Evolutionary conservation across 2,113 vertebrate species (phyloP), one percentile per base, ranked within the genome.

Genomic region (Gymnorhina tibicen): DNA sequence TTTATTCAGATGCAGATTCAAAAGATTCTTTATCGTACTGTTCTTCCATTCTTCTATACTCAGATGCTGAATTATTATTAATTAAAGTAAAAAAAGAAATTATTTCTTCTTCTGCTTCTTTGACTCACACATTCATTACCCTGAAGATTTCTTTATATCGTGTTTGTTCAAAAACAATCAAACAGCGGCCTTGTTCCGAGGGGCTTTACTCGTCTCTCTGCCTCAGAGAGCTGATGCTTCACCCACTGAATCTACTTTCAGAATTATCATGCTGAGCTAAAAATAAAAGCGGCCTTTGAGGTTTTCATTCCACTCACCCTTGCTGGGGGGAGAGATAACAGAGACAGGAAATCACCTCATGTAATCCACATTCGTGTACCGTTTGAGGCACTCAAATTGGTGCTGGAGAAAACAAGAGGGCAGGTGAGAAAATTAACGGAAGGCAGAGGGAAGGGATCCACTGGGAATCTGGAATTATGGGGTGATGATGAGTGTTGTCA

Each of bases 231-330:
- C 86, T 92, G 84, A 56, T 58, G 70, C 82, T 91, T 95, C 95
- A 89, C 85, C 76, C 73, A 62, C 7, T 63, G 67, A 95, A 78
- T 53, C 35, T 68, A 30, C 84, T 89, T 66, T 79, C 39, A 26
- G 41, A 91, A 72, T 80, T 42, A 52, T 68, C 58, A 8, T 16
- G 49, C 80, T 58, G 41, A 76, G 91, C 94, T 91, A 75, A 92
- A 95, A 97, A 94, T 53, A 93, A 91, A 91, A 91, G 49, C 10
- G 12, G 50, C 58, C 78, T 95, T 78, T 96, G 91, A 95, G 94
- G 88, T 73, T 93, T 75, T 87, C 41, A 68, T 47, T 80, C 33
- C 20, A 3, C 52, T 58, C 35, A 5, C 27, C 58, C 30, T 75
- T 5, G 12, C 5, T 46, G 46, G 60, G 33, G 10, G 39, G 66